phyloP scores from a whole-genome alignment of 2,113 vertebrate species.

The Collichthys lucidus region DNA sequence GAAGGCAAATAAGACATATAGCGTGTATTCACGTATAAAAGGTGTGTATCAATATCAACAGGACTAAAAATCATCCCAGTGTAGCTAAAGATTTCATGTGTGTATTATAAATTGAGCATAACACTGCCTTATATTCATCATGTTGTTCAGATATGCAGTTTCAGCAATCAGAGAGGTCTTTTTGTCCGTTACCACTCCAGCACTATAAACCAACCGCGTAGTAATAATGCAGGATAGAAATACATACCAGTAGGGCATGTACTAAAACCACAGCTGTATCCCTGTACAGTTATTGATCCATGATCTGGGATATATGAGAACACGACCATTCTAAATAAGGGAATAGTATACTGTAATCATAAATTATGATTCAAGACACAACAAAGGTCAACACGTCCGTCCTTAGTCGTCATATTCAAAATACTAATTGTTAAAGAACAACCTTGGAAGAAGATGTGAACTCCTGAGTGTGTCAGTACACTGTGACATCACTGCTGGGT shows the following conservation, averaged over 20 bases:
- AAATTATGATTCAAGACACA: background rate
- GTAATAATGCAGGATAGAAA: background rate
- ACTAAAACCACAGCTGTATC: background rate
- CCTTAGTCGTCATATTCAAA: too few relatives aligned
- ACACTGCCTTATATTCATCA: background rate
- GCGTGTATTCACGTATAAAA: background rate
- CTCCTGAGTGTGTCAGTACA: too few relatives aligned
- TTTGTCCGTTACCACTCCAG: background rate
- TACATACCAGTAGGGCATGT: background rate
- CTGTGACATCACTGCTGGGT: too few relatives aligned
- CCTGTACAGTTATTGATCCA: constrained; percentile 13
- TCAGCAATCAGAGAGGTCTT: background rate
- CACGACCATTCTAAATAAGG: background rate
- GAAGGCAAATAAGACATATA: constrained; percentile 9
- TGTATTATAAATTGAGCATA: background rate
- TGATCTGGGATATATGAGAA: constrained; percentile 1
- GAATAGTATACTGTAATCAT: background rate
- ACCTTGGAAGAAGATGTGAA: too few relatives aligned
- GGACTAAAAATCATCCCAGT: background rate
- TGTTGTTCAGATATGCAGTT: background rate
- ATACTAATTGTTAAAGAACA: too few relatives aligned
- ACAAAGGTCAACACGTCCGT: background rate
- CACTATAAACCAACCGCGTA: background rate
- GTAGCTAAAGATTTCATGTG: background rate
- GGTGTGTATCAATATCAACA: background rate